Evolutionary conservation across 2,113 vertebrate species (phyloP), one percentile per base, ranked within the genome.

Genomic region (Mormyrus lacerda): DNA sequence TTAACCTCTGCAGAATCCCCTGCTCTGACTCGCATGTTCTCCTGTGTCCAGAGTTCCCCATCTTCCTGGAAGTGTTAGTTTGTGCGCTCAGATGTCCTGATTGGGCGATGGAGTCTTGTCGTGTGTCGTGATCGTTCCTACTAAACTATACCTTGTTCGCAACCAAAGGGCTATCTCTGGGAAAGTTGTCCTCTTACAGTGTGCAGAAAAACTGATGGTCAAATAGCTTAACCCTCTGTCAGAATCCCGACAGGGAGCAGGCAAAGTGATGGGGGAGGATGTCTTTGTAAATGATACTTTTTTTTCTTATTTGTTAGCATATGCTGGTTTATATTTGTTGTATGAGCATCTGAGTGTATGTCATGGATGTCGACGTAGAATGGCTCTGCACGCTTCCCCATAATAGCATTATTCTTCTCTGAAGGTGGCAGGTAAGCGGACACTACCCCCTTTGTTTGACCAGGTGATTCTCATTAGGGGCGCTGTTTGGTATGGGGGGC

Each of bases 401-500:
- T 87, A 35, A 53, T 35, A 87, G 53, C 4, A 39, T 87, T 55
- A 86, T 35, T 86, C 47, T 86, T 31, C 85, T 86, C 50, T 51
- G 42, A 85, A 85, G 82, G 44, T 85, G 31, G 31, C 85, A 87
- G 85, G 85, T 87, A 87, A 87, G 53, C 21, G 55, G 50, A 55
- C 85, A 87, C 48, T 87, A 19, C 27, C 50, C 85, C 85, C 50
- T 55, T 87, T 87, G 85, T 87, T 53, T 53, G 50, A 19, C 47
- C 85, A 87, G 85, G 85, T 55, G 85, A 87, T 55, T 87, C 50
- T 87, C 50, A 87, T 87, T 55, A 87, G 85, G 85, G 85, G 27
- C 31, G 48, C 48, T 87, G 17, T 53, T 51, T 87, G 85, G 85
- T 19, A 27, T 7, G 19, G 82, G 3, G 44, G 82, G 82, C 6